Evolutionary conservation across 2,113 vertebrate genomes (phyloP).

Genomic region (Perca fluviatilis): DNA sequence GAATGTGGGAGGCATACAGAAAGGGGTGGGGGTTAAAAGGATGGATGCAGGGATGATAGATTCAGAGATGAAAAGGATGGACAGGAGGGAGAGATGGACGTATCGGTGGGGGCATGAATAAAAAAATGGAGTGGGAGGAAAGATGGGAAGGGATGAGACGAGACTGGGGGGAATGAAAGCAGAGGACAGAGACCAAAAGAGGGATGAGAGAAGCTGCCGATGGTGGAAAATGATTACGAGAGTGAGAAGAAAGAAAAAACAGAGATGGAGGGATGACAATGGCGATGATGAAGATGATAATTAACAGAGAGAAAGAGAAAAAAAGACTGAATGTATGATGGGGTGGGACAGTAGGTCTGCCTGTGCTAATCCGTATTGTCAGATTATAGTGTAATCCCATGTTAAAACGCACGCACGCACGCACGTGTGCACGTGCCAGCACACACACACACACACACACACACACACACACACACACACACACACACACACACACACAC

Average conservation of each 20-base stretch:
- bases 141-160: conserved; percentile 9
- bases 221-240: neutral
- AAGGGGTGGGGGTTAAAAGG: neutral
- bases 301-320: neutral
- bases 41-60: conserved; percentile 9
- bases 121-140: conserved; percentile 4
- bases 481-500: neutral
- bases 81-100: neutral
- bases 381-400: conserved; percentile 66
- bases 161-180: neutral
- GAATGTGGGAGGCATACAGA: neutral
- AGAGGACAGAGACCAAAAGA: neutral
- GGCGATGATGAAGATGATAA: neutral
- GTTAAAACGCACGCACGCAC: conserved; percentile 33
- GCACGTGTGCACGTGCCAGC: conserved; percentile 19
- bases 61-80: conserved; percentile 32
- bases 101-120: neutral
- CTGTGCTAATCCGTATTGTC: conserved; percentile 54
- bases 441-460: conserved; percentile 35
- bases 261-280: neutral
- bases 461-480: conserved; percentile 44
- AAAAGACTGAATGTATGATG: conserved; percentile 5
- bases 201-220: neutral
- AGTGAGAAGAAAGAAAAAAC: neutral
- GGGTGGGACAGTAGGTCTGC: conserved; percentile 30